phyloP scores from a whole-genome alignment of 2,113 vertebrate species.

The Benitochromis conjunctus region DNA sequence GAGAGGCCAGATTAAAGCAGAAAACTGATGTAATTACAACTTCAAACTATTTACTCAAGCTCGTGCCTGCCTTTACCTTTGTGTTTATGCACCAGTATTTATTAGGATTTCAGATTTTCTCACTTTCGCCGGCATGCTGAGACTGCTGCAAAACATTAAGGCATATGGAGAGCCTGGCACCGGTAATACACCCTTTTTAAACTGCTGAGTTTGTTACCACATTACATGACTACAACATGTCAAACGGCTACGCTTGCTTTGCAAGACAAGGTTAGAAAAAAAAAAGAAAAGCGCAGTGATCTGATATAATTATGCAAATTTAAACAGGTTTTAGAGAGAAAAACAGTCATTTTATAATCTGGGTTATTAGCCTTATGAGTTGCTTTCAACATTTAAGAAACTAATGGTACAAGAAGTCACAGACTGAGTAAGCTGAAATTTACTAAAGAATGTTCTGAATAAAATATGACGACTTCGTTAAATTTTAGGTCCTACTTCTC shows the following conservation, averaged over 20 bases:
- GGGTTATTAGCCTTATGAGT: not conserved
- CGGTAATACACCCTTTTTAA: not conserved
- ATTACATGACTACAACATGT: not conserved
- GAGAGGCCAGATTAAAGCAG: not conserved
- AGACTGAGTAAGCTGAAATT: not conserved
- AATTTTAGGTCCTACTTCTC: not conserved
- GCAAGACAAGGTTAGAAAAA: not conserved
- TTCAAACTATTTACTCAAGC: not conserved
- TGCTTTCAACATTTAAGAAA: not conserved
- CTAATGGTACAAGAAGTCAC: not conserved
- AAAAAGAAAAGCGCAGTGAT: not conserved
- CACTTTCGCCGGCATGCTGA: not conserved
- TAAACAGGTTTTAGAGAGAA: not conserved
- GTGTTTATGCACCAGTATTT: not conserved
- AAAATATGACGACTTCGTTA: not conserved
- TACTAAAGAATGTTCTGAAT: not conserved
- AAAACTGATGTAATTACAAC: not conserved
- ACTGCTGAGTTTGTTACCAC: not conserved
- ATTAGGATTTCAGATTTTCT: not conserved
- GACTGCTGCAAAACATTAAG: not conserved
- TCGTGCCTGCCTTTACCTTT: not conserved
- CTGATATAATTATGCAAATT: not conserved
- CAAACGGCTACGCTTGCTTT: not conserved
- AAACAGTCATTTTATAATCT: not conserved
- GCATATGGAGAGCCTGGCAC: not conserved